phyloP scores from a whole-genome alignment of 2,888 invertebrate species.

The Rhagonycha lutea region DNA sequence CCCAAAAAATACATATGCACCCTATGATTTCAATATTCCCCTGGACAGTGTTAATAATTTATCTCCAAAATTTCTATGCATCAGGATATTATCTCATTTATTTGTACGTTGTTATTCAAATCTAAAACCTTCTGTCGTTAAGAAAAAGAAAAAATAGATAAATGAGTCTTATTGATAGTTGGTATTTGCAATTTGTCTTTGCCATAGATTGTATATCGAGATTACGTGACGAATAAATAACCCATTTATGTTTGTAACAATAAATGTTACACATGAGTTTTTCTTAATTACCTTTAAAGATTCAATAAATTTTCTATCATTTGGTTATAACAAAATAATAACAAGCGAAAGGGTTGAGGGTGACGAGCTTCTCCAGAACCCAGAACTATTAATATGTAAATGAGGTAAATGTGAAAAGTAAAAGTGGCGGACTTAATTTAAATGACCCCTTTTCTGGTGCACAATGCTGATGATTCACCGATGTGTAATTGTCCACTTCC shows the following conservation, averaged over 20 bases:
- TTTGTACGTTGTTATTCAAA: constrained; percentile 37
- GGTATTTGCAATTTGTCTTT: constrained; percentile 3
- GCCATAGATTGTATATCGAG: neutral
- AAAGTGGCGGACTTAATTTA: constrained; percentile 29
- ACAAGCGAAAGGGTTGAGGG: constrained; percentile 9
- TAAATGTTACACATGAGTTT: neutral
- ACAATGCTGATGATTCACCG: constrained; percentile 44
- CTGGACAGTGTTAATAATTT: constrained; percentile 53
- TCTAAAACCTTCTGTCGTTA: constrained; percentile 17
- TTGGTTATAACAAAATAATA: constrained; percentile 11
- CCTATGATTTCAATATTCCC: constrained; percentile 53
- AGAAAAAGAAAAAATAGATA: constrained; percentile 24
- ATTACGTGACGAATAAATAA: constrained; percentile 1
- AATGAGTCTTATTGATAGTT: constrained; percentile 20
- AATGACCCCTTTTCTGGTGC: constrained; percentile 31
- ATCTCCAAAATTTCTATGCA: constrained; percentile 46
- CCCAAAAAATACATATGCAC: constrained; percentile 54
- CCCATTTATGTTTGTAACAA: neutral
- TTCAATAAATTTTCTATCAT: constrained; percentile 12
- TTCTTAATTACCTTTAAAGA: neutral
- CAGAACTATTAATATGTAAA: constrained; percentile 33
- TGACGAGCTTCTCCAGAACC: constrained; percentile 9
- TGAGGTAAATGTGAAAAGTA: constrained; percentile 19
- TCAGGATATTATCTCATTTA: constrained; percentile 50
- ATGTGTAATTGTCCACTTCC: constrained; percentile 48